phyloP scores from a whole-genome alignment of 2,888 invertebrate species.

The Pandemis cinnamomeana region DNA sequence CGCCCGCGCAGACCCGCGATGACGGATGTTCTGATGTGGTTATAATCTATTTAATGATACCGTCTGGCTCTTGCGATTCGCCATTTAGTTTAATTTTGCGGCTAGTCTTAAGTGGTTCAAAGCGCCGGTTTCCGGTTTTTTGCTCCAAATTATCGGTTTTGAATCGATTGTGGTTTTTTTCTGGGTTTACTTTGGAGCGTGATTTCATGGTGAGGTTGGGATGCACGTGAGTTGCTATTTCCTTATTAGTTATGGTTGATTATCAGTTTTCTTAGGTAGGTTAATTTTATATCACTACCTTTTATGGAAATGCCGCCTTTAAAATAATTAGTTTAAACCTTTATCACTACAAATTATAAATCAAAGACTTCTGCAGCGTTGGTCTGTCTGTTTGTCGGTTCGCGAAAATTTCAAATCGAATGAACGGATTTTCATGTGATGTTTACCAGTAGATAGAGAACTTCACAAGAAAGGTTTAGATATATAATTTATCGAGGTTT shows the following conservation, averaged over 20 bases:
- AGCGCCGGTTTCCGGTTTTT: constrained; percentile 51
- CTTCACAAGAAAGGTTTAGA: no score
- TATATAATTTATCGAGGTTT: no score
- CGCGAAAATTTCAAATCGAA: no score
- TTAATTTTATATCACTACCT: no score
- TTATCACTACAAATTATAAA: no score
- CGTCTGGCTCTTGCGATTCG: constrained; percentile 45
- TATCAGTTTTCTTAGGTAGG: neutral
- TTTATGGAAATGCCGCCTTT: no score
- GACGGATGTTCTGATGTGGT: constrained; percentile 62
- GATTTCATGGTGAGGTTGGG: constrained; percentile 19
- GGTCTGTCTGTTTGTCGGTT: no score
- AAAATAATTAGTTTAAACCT: no score
- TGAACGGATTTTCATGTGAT: no score
- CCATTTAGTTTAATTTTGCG: constrained; percentile 55
- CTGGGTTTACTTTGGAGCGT: constrained; percentile 31
- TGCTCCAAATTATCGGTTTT: constrained; percentile 47
- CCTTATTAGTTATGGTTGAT: constrained; percentile 8
- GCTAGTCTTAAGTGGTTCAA: constrained; percentile 50
- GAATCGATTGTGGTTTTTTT: constrained; percentile 28
- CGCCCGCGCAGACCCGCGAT: constrained; percentile 57
- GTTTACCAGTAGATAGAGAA: no score
- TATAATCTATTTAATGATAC: constrained; percentile 49
- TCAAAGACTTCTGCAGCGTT: no score
- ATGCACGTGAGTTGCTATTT: constrained; percentile 1